Base-by-base conservation (phyloP, 2,797 vertebrate species). In the Natrix natrix region DNA sequence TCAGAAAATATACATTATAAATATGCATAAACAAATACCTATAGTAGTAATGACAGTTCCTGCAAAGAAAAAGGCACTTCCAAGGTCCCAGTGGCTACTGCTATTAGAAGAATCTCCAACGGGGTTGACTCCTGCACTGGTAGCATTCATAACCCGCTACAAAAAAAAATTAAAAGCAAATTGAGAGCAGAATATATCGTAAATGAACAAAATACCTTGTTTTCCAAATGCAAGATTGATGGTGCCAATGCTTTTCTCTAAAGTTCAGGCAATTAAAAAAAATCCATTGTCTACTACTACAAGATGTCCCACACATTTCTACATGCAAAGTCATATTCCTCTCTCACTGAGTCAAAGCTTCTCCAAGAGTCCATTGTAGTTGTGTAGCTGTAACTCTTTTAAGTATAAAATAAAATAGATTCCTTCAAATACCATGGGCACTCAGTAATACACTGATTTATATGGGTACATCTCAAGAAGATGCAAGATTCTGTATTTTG, bases 21-120 rank as follows among this genome's bases (percentile, higher is more conserved):
- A 48, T 11, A 83, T 55, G 93, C 2, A 22, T 8, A 48, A 37
- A 54, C 91, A 55, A 90, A 94, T 98, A 99, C 99, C 99, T 97
- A 99, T 99, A 20, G 99, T 99, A 89, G 99, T 99, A 96, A 99
- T 99, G 97, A 99, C 98, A 0, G 99, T 99, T 95, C 99, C 99
- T 92, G 99, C 99, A 88, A 99, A 99, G 98, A 99, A 99, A 98
- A 99, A 99, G 97, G 99, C 98, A 96, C 99, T 99, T 97, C 98
- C 98, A 1, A 99, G 98, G 96, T 99, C 99, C 99, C 99, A 99
- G 94, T 99, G 98, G 94, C 99, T 99, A 97, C 98, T 99, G 94
- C 98, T 99, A 96, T 98, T 98, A 87, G 98, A 98, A 0, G 98
- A 98, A 96, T 98, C 98, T 96, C 98, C 99, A 52, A 99, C 96